A percentile compares a stretch with the other conserved stretches of the same genome.
These are phyloP conservation scores for Erpobdella octoculata DNA, from an alignment of 2,888 invertebrate genomes.

Conservation along the genomic window DNA sequence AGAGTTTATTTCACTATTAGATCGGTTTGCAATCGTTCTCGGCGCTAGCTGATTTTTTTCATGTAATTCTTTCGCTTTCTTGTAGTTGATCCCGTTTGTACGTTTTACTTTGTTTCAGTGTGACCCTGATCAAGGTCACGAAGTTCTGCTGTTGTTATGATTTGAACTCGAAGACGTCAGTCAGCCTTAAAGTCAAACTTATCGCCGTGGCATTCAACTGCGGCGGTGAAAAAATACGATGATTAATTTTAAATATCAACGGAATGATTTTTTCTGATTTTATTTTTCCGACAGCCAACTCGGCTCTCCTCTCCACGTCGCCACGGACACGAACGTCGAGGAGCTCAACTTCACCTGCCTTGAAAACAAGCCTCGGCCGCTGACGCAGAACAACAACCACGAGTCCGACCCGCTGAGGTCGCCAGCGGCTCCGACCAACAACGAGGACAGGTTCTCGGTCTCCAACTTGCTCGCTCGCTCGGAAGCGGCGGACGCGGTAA, in stretches of 20 bases:
- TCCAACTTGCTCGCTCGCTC: not conserved
- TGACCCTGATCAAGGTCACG: no score
- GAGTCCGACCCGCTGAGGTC: constrained; percentile 11
- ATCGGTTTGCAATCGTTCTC: no score
- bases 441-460: not conserved
- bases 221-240: not conserved
- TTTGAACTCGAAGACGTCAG: no score
- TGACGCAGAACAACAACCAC: constrained; percentile 2
- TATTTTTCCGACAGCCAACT: constrained; percentile 27
- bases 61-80: not conserved
- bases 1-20: not conserved
- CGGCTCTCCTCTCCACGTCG: constrained; percentile 41
- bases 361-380: constrained; percentile 31
- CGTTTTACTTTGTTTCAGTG: no score
- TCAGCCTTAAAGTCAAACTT: no score
- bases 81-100: no score
- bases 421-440: no score
- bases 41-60: not conserved
- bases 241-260: not conserved
- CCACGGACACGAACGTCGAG: constrained; percentile 46
- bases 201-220: not conserved
- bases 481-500: not conserved
- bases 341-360: constrained; percentile 41
- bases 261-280: not conserved
- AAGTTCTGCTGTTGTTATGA: no score